A percentile compares a stretch with the other conserved stretches of the same genome.
These are phyloP conservation scores for Drosophila meridionalis DNA, from an alignment of 2,888 invertebrate species.

Conservation along the genomic window DNA sequence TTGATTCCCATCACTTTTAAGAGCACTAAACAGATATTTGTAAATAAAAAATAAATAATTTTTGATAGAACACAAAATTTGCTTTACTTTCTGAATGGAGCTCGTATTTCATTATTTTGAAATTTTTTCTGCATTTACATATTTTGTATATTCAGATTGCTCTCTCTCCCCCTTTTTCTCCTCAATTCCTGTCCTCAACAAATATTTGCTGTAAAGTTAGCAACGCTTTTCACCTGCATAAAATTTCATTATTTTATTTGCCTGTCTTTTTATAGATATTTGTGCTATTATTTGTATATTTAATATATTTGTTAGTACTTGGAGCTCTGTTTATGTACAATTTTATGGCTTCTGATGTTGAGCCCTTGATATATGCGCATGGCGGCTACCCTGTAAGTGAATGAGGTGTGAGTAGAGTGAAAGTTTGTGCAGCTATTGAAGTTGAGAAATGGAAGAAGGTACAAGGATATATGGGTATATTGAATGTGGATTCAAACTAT, in stretches of 20 bases:
- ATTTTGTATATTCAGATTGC: neutral
- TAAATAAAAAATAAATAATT: neutral
- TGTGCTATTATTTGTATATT: slow-evolving; percentile 14
- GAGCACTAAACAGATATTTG: neutral
- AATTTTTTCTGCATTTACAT: neutral
- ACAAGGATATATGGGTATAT: neutral
- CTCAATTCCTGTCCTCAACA: neutral
- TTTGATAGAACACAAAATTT: neutral
- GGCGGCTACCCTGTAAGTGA: slow-evolving; percentile 16
- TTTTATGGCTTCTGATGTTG: neutral
- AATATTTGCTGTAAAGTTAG: neutral
- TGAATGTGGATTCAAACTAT: too few species aligned
- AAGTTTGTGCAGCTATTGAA: neutral
- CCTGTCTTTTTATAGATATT: neutral
- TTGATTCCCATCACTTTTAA: neutral
- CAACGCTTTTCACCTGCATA: neutral
- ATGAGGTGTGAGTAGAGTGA: neutral
- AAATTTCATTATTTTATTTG: slow-evolving; percentile 5
- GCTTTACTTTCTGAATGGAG: neutral
- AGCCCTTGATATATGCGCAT: neutral
- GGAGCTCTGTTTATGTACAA: slow-evolving; percentile 29
- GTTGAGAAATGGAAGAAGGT: neutral
- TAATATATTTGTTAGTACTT: slow-evolving; percentile 19
- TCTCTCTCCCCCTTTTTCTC: neutral
- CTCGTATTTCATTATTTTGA: neutral